These are phyloP conservation scores for Datnioides undecimradiatus DNA, from an alignment of 2,113 vertebrate genomes.

Conservation along the genomic window DNA sequence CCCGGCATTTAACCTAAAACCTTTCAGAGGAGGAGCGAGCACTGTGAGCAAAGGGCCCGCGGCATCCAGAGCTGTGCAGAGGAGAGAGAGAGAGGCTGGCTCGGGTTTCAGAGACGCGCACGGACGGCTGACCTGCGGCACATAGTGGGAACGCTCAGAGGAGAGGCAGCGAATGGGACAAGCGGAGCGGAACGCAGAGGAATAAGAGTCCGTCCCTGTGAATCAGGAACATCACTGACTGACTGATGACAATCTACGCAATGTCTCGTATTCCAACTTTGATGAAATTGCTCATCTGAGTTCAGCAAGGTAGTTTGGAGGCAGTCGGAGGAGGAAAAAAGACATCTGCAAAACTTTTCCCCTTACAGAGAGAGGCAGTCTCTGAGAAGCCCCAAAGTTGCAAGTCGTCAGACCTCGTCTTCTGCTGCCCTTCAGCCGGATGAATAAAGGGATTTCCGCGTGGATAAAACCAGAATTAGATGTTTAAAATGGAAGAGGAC, in stretches of 20 bases:
- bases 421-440: conserved; percentile 23
- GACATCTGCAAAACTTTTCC: conserved; percentile 1
- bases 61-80: conserved; percentile 46
- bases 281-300: conserved; percentile 27
- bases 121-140: conserved; percentile 47
- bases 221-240: conserved; percentile 32
- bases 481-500: conserved; percentile 73
- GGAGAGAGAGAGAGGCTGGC: conserved; percentile 41
- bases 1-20: conserved; percentile 79
- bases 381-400: background rate
- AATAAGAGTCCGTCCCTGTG: conserved; percentile 24
- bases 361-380: background rate
- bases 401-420: conserved; percentile 13
- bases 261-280: conserved; percentile 38
- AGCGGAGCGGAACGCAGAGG: conserved; percentile 45
- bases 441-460: conserved; percentile 37
- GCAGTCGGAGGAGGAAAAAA: conserved; percentile 1
- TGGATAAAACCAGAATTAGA: conserved; percentile 26
- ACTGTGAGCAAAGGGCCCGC: conserved; percentile 62
- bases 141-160: conserved; percentile 34
- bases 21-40: conserved; percentile 80
- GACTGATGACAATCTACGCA: conserved; percentile 12
- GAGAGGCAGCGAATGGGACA: conserved; percentile 47
- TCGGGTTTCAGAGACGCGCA: conserved; percentile 77
- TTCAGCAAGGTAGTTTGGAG: conserved; percentile 1